Conservation (phyloP, 2,888 invertebrate genomes). For the Nipponacmea schrenckii region DNA sequence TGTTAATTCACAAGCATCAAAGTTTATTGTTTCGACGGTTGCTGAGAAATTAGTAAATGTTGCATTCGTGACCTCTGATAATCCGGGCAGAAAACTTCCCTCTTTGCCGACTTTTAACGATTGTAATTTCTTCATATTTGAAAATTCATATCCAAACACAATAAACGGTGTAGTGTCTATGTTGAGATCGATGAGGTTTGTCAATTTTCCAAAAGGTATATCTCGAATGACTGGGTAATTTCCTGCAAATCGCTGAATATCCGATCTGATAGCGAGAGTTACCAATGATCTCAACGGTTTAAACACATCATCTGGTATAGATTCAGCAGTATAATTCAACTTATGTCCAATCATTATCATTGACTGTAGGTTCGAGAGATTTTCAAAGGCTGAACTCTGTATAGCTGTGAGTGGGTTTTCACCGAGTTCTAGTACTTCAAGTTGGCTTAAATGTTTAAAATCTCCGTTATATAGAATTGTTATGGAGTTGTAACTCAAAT, state of each 20-base stretch:
- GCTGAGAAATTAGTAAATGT: not conserved
- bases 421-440: not conserved
- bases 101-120: not conserved
- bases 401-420: not conserved
- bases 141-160: not conserved
- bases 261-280: not conserved
- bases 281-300: not conserved
- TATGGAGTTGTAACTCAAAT: not conserved
- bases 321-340: not conserved
- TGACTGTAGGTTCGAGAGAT: not conserved
- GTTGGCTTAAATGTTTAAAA: not conserved
- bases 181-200: not conserved
- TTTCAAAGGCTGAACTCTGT: not conserved
- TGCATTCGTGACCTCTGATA: not conserved
- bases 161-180: not conserved
- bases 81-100: not conserved
- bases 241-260: not conserved
- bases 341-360: not conserved
- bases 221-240: not conserved
- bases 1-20: not conserved
- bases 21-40: not conserved
- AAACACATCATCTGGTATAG: not conserved
- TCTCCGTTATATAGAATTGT: not conserved
- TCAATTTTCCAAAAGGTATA: not conserved
- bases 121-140: not conserved